Conservation (phyloP, 2,113 vertebrate species). For the Andinoacara biseriatus region DNA sequence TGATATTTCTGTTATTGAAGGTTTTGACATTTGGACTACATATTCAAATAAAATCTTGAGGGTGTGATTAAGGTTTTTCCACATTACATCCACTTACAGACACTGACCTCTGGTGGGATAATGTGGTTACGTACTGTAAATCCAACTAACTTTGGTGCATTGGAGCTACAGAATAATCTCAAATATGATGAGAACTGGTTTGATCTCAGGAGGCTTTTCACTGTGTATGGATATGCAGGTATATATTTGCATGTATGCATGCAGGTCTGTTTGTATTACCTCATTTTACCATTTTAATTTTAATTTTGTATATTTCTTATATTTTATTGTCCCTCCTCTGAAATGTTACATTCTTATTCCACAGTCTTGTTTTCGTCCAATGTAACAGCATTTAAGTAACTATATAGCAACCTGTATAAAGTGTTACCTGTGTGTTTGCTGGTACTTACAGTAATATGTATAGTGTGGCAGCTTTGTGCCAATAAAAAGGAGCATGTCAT, state of each 20-base stretch:
- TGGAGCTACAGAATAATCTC: neutral
- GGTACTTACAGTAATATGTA: neutral
- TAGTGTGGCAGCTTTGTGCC: too few species aligned
- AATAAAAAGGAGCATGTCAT: too few species aligned
- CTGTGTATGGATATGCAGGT: neutral
- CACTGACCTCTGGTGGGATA: constrained; percentile 46
- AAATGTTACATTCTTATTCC: neutral
- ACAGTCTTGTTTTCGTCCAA: neutral
- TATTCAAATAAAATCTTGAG: neutral
- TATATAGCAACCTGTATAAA: neutral
- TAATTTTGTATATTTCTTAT: neutral
- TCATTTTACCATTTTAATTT: neutral
- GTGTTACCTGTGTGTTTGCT: neutral
- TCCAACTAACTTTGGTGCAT: neutral
- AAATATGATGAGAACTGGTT: neutral
- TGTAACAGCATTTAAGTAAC: neutral
- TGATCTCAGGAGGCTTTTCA: neutral
- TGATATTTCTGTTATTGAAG: neutral
- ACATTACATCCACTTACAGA: constrained; percentile 3
- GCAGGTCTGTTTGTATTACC: neutral
- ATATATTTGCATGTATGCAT: neutral
- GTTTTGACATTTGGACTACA: neutral
- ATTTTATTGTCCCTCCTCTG: neutral
- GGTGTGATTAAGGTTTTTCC: neutral
- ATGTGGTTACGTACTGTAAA: neutral